Evolutionary conservation across 2,113 vertebrate species (phyloP), one percentile per base, ranked within the genome.

Genomic region (Myxocyprinus asiaticus): DNA sequence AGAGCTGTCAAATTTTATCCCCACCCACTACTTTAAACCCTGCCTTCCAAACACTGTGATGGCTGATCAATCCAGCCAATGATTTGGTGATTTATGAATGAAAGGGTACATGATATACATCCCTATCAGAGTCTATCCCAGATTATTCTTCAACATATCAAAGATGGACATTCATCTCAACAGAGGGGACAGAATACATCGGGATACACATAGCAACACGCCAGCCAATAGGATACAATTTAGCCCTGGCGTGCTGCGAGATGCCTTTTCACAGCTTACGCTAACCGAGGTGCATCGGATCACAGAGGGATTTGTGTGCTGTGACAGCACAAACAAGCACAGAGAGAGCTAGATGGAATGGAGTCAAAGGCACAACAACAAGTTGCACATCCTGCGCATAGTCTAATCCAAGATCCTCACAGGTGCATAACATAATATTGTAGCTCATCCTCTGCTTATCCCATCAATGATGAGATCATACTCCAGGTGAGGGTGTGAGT

Each of bases 161-260:
- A 51, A 56, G 61, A 66, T 42, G 56, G 56, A 59, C 70, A 61
- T 58, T 64, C 17, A 71, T 73, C 50, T 79, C 50, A 43, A 12
- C 44, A 68, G 33, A 65, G 69, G 3, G 76, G 10, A 58, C 48
- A n/a, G 43, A 33, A 66, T 83, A 61, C 75, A 85, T 33, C 22
- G 83, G 78, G 80, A 87, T 76, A 85, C 86, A 86, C 89, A 89
- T 89, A 90, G 88, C 88, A 90, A 90, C 87, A 89, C 87, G 84
- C 82, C 88, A 90, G 83, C 90, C 90, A 90, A 89, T 90, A 80
- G 86, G 86, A 85, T 84, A 85, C 85, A 78, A 87, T 85, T 84
- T 79, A 79, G 85, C 86, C 88, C 83, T 85, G 83, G 75, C 72
- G 84, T 83, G 48, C 45, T n/a, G 12, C 15, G 0, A 71, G 65